Conservation (phyloP, 2,797 vertebrate genomes). For the Diplodus sargus region DNA sequence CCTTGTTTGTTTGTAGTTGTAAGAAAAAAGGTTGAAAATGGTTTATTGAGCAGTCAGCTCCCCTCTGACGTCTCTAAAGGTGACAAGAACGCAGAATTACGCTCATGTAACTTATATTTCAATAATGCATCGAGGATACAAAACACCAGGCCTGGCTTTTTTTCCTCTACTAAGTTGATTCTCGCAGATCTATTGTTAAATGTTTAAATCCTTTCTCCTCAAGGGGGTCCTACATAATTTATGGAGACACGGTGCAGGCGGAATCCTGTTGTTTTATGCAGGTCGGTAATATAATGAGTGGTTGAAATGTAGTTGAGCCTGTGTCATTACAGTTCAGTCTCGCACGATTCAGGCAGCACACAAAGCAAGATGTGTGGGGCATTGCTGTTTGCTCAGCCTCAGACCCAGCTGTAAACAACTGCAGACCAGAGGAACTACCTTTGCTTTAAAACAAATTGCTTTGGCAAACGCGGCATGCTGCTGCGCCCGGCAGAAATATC, state of each 20-base stretch:
- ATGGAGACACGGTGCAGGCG: slow-evolving; percentile 13
- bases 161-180: slow-evolving; percentile 26
- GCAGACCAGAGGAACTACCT: neutral
- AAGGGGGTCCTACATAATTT: slow-evolving; percentile 36
- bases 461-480: neutral
- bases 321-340: neutral
- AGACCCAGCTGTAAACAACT: neutral
- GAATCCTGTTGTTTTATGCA: slow-evolving; percentile 37
- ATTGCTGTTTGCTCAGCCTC: neutral
- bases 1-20: neutral
- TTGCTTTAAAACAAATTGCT: neutral
- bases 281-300: slow-evolving; percentile 27
- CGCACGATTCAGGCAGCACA: neutral
- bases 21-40: neutral
- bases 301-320: slow-evolving; percentile 9
- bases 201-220: slow-evolving; percentile 53
- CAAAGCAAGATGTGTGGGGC: neutral
- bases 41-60: neutral
- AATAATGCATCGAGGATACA: slow-evolving; percentile 38
- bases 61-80: neutral
- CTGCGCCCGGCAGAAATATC: neutral
- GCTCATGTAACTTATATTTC: slow-evolving; percentile 28
- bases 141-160: slow-evolving; percentile 23
- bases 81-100: slow-evolving; percentile 21
- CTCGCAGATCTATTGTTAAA: slow-evolving; percentile 46